Evolutionary conservation across 2,113 vertebrate genomes (phyloP).

Genomic region (Lynx canadensis): DNA sequence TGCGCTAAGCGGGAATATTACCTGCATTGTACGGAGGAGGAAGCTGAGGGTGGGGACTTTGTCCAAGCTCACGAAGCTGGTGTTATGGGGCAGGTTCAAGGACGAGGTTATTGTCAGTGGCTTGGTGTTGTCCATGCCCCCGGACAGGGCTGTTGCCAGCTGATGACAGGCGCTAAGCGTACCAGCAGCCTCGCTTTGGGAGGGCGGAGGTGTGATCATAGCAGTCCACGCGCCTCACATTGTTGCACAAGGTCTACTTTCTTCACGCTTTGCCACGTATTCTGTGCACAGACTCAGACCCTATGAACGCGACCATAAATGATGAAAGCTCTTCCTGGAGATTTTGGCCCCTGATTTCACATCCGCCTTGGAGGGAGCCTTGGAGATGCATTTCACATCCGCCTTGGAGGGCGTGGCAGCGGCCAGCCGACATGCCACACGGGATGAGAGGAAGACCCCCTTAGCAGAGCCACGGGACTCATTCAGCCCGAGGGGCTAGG

Average conservation of each 20-base stretch:
- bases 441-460: rapidly evolving
- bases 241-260: rapidly evolving
- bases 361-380: neutral
- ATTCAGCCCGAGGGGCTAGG: rapidly evolving
- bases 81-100: rapidly evolving
- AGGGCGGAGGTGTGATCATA: rapidly evolving
- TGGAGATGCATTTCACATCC: no score
- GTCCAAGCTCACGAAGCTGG: rapidly evolving
- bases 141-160: rapidly evolving
- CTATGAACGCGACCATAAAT: rapidly evolving
- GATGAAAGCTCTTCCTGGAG: neutral
- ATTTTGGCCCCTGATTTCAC: rapidly evolving
- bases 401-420: neutral
- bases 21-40: no score
- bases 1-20: rapidly evolving
- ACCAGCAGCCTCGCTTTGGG: neutral
- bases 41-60: rapidly evolving
- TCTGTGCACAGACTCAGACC: neutral
- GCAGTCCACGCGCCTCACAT: rapidly evolving
- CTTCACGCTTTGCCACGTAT: rapidly evolving
- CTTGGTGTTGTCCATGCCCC: rapidly evolving
- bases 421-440: rapidly evolving
- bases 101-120: rapidly evolving
- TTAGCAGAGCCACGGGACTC: neutral
- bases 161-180: rapidly evolving